phyloP scores from a whole-genome alignment of 2,888 invertebrate genomes.

The Stictocephala bisonia region DNA sequence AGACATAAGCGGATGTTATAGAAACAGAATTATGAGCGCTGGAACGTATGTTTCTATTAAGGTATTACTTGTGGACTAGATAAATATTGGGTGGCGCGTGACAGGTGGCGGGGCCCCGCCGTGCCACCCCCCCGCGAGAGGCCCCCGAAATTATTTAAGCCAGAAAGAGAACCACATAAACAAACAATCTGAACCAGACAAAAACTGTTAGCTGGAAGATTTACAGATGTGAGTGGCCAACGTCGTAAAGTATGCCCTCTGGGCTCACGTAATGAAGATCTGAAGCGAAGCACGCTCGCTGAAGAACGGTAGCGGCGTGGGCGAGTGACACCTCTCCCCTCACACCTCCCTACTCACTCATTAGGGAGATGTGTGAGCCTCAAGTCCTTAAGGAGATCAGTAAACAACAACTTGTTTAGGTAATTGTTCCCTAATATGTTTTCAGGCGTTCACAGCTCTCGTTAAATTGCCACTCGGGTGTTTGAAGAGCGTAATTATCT shows the following conservation, averaged over 20 bases:
- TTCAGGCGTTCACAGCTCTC: too few species aligned
- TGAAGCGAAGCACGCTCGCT: too few species aligned
- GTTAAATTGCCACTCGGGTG: too few species aligned
- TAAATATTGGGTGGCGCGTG: too few species aligned
- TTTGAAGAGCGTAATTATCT: too few species aligned
- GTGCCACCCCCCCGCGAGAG: constrained; percentile 11
- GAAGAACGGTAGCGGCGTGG: too few species aligned
- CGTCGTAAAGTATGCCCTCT: constrained; percentile 29
- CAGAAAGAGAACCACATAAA: constrained; percentile 42
- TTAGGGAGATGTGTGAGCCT: too few species aligned
- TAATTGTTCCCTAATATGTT: too few species aligned
- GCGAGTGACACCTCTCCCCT: too few species aligned
- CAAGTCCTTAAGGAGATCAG: too few species aligned
- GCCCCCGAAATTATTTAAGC: constrained; percentile 41
- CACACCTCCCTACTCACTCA: too few species aligned
- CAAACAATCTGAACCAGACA: constrained; percentile 43
- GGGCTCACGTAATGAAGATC: constrained; percentile 27
- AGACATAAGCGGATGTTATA: constrained; percentile 40
- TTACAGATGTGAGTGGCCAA: background rate
- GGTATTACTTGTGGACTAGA: constrained; percentile 30
- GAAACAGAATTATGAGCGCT: constrained; percentile 27
- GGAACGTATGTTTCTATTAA: constrained; percentile 40
- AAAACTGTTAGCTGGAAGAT: constrained; percentile 41
- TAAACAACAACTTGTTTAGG: too few species aligned
- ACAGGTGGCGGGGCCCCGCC: constrained; percentile 6